phyloP scores from a whole-genome alignment of 1,140 invertebrate species.

The Drosophila rhopaloa region DNA sequence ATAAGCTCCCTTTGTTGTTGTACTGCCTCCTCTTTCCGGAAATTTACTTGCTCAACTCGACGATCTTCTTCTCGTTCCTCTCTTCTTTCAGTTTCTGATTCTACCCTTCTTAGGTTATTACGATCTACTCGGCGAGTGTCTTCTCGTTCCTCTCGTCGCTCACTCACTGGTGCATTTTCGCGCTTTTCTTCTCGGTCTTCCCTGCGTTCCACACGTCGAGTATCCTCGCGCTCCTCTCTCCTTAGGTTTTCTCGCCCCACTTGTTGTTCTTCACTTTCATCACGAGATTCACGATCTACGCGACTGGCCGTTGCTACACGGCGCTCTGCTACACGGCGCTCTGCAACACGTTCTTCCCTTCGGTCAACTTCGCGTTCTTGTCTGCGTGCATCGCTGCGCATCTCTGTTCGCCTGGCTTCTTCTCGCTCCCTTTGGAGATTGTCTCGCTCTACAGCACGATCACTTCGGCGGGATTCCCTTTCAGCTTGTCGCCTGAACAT shows the following conservation, averaged over 20 bases:
- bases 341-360: background rate
- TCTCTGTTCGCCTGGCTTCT: background rate
- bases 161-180: background rate
- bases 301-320: background rate
- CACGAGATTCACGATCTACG: background rate
- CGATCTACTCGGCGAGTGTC: slow-evolving; percentile 2
- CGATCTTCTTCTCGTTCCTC: slow-evolving; percentile 5
- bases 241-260: slow-evolving; percentile 1
- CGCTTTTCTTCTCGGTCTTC: slow-evolving; percentile 1
- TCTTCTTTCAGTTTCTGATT: background rate
- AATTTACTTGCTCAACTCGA: background rate
- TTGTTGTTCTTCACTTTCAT: background rate
- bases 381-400: background rate
- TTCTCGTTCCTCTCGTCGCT: background rate
- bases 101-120: background rate
- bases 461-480: background rate
- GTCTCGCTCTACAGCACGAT: background rate
- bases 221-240: background rate
- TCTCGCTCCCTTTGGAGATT: background rate
- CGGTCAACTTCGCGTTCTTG: background rate
- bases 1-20: background rate
- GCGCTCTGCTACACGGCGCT: background rate
- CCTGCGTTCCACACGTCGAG: slow-evolving; percentile 2
- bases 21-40: background rate
- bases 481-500: background rate